Base-by-base conservation (phyloP, 2,888 invertebrate genomes). In the Cantharis rustica region DNA sequence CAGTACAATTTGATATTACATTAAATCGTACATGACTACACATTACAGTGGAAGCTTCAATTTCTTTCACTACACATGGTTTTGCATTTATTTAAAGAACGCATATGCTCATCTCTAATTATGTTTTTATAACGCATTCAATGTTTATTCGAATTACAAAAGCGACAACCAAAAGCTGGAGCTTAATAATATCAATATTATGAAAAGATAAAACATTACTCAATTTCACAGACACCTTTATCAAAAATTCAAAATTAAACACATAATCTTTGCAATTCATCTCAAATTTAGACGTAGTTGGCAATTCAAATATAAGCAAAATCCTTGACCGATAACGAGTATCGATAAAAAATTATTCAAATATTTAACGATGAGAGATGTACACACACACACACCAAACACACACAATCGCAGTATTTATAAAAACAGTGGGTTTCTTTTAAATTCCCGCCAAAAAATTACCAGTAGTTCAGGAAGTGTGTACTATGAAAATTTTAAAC, bases 21-120 rank as follows among this genome's bases (percentile, higher is more conserved):
- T 75, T 75, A 76, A 78, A 79, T 76, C 78, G 79, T 78, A 79
- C 79, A 79, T 79, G 79, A 78, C 79, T 78, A 73, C 76, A 75
- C 79, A 79, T 79, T 75, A 73, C 78, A 76, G 76, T 75, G 16
- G 72, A 73, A 72, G 79, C 79, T 79, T 78, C 71, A 69, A 71
- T 72, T 79, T 77, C 75, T 70, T 71, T 76, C 31, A 74, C 68
- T 76, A 76, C 79, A 79, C 76, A 78, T 78, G 79, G 79, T 76
- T 75, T 76, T 78, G 79, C 79, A 78, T 79, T 79, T 78, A 79
- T 66, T 20, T 78, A 79, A 76, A 66, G 74, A 72, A 75, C 76
- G 72, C 79, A 79, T 79, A 73, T 79, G 79, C 75, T 78, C 72
- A 47, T 66, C 64, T 76, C 61, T 69, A 61, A 62, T 76, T 76